Conservation (phyloP, 2,113 vertebrate genomes). For the Lophochroa leadbeateri region DNA sequence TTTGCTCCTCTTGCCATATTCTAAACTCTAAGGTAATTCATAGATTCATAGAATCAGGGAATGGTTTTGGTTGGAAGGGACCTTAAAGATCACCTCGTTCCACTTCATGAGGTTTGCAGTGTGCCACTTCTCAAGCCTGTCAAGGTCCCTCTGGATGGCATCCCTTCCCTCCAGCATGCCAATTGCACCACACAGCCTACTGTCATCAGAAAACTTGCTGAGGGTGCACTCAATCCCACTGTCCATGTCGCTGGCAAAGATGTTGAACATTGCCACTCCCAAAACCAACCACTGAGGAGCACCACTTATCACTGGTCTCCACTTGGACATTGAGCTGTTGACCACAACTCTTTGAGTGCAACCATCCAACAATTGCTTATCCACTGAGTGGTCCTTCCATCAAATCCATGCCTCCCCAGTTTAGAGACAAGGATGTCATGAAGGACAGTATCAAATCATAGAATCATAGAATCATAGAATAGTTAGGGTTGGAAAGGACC, state of each 20-base stretch:
- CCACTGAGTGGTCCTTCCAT: neutral
- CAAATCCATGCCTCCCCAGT: neutral
- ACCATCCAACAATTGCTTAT: neutral
- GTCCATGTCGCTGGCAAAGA: neutral
- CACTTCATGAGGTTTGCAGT: neutral
- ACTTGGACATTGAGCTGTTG: neutral
- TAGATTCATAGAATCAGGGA: neutral
- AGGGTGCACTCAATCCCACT: neutral
- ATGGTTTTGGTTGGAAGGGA: neutral
- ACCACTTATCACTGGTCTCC: neutral
- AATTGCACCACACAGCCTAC: neutral
- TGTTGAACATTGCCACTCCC: neutral
- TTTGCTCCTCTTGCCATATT: neutral
- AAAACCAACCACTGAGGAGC: fast-evolving
- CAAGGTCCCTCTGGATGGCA: neutral
- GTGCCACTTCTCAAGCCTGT: neutral
- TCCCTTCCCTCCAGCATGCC: neutral
- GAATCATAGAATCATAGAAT: no score
- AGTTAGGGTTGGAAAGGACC: no score
- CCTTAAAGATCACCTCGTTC: neutral
- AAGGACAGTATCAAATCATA: neutral
- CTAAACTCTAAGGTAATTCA: neutral
- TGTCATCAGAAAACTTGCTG: neutral
- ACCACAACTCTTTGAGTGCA: neutral
- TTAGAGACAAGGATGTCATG: neutral